phyloP scores from a whole-genome alignment of 2,113 vertebrate genomes.

The Proteles cristata region DNA sequence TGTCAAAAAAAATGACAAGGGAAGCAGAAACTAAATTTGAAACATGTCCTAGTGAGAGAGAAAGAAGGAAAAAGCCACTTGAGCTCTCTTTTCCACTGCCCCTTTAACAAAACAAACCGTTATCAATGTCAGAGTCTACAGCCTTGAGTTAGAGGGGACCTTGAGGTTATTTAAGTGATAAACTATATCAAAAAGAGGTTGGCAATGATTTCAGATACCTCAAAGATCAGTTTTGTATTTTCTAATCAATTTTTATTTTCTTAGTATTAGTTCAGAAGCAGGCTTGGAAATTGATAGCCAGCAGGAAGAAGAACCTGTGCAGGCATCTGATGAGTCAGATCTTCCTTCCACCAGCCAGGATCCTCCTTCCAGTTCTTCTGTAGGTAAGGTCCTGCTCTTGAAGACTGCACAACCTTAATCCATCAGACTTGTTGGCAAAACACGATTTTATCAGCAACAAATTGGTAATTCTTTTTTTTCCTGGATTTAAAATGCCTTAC shows the following conservation, averaged over 20 bases:
- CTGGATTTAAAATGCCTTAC: constrained; percentile 24
- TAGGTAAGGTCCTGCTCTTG: constrained; percentile 77
- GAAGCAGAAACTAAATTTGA: background rate
- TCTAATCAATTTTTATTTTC: constrained; percentile 28
- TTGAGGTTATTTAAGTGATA: background rate
- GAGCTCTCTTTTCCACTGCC: background rate
- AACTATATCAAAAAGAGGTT: background rate
- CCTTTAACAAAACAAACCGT: background rate
- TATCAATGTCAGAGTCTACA: background rate
- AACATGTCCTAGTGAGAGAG: background rate
- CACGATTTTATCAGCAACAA: background rate
- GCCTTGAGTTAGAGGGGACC: background rate
- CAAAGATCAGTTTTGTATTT: background rate
- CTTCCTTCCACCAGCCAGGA: constrained; percentile 97
- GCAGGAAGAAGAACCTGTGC: constrained; percentile 92
- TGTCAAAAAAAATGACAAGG: background rate
- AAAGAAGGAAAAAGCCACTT: background rate
- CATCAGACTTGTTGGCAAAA: background rate
- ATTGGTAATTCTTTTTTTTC: background rate
- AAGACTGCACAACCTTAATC: accelerated
- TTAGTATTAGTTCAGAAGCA: constrained; percentile 90
- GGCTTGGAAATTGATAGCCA: constrained; percentile 93
- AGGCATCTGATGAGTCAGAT: constrained; percentile 91
- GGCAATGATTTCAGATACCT: background rate
- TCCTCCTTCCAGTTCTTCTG: constrained; percentile 96